phyloP scores from a whole-genome alignment of 2,113 vertebrate genomes.

The Illadopsis cleaveri region DNA sequence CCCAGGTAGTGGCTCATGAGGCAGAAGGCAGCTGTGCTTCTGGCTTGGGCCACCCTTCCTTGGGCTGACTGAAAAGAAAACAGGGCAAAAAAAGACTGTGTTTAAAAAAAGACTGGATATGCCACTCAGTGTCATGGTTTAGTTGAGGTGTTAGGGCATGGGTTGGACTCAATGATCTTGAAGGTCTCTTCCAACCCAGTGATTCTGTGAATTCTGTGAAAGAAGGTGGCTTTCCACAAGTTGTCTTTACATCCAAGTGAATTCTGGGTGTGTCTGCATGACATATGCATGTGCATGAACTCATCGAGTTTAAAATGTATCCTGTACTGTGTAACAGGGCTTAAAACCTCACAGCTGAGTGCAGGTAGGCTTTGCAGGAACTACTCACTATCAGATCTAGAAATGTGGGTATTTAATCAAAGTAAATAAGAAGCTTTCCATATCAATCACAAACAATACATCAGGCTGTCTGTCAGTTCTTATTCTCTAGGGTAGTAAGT shows the following conservation, averaged over 20 bases:
- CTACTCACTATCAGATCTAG: not conserved
- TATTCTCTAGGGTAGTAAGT: not conserved
- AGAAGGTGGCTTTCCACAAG: not conserved
- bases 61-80: not conserved
- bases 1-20: rapidly evolving
- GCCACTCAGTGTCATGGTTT: too few species aligned
- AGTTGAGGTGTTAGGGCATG: too few species aligned
- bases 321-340: not conserved
- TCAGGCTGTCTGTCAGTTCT: not conserved
- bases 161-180: too few species aligned
- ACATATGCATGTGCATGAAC: rapidly evolving
- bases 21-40: not conserved
- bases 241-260: not conserved
- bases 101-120: too few species aligned
- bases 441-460: not conserved
- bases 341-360: not conserved
- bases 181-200: too few species aligned
- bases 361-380: not conserved
- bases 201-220: too few species aligned
- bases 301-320: not conserved
- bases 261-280: not conserved
- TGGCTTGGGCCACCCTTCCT: not conserved
- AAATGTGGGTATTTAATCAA: not conserved
- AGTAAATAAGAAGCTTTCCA: not conserved
- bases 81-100: not conserved